Evolutionary conservation across 2,888 invertebrate species (phyloP), one percentile per base, ranked within the genome.

Genomic region (Trilocha varians): DNA sequence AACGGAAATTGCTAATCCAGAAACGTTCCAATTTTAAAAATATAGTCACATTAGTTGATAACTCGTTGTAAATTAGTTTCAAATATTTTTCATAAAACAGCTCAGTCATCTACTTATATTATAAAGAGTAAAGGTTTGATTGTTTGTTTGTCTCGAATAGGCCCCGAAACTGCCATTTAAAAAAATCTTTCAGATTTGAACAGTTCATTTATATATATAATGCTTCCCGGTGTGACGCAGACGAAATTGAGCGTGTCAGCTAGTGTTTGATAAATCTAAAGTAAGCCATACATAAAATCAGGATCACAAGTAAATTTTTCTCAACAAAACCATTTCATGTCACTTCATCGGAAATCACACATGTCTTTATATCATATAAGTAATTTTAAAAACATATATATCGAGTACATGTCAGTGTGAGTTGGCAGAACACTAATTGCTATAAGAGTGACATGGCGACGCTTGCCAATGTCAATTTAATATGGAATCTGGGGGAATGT

Each of bases 401-500:
- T 48, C 50, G 57, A 55, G 56, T 57, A 55, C 58, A 55, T 47
- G 55, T 50, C 53, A 47, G 58, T 61, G 47, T 38, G 48, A 52
- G 54, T 60, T 61, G 65, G 59, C 62, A 53, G 55, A 56, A 52
- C 59, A 61, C 62, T 69, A 67, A 71, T 70, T 66, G 61, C 57
- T 55, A 59, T 59, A 57, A 55, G 56, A 54, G 41, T 45, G 47
- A 48, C 55, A 53, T 52, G 52, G 51, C 57, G 59, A 62, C 57
- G 47, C 48, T 65, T 67, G 69, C 68, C 68, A 70, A 65, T 69
- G 57, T 48, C 62, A 63, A 68, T 64, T 68, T 66, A 55, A 47
- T 52, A 47, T 38, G 56, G 55, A 46, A 52, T 36, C 32, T 25
- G 25, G 25, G 11, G 25, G 25, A 4, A 25, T 43, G 41, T 25